Evolutionary conservation across 2,888 invertebrate species (phyloP), one percentile per base, ranked within the genome.

Genomic region (Entomobrya proxima): DNA sequence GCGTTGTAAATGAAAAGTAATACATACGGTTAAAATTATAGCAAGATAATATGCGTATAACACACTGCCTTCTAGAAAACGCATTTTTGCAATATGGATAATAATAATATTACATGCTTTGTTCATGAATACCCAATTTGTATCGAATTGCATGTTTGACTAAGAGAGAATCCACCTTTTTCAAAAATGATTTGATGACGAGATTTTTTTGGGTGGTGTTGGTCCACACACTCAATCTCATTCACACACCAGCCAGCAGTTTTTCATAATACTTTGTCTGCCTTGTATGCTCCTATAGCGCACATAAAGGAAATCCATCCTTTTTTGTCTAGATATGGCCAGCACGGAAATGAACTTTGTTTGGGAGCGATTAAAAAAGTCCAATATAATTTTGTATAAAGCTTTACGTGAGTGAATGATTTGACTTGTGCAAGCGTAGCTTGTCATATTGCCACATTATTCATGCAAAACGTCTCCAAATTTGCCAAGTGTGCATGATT

Each of bases 401-500:
- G n/a, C n/a, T n/a, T 40, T 21, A 40, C 18, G 64, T 24, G 24
- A 18, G 3, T 64, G 24, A 27, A 24, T 55, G n/a, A n/a, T 4
- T 55, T 21, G 27, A 24, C 27, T 5, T 55, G 61, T 64, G 64
- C 37, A 37, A 40, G 67, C 37, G 40, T 27, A 40, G 21, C 67
- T n/a, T 13, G 67, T 67, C 67, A 37, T 64, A 67, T 67, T 13
- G 40, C 7, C 67, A 67, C 67, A 67, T 67, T 76, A 55, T 24
- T 55, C 76, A 76, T 76, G 76, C 55, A 55, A 76, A 76, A 55
- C 76, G 52, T 37, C 55, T 76, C 52, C 76, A 76, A 55, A 76
- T 76, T 76, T 74, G 74, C 74, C 47, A 50, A n/a, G 74, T 32
- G 74, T 74, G 74, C 67, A 67, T 67, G 67, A 67, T 67, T 67